Evolutionary conservation across 2,113 vertebrate genomes (phyloP), one percentile per base, ranked within the genome.

Genomic region (Columbina picui): DNA sequence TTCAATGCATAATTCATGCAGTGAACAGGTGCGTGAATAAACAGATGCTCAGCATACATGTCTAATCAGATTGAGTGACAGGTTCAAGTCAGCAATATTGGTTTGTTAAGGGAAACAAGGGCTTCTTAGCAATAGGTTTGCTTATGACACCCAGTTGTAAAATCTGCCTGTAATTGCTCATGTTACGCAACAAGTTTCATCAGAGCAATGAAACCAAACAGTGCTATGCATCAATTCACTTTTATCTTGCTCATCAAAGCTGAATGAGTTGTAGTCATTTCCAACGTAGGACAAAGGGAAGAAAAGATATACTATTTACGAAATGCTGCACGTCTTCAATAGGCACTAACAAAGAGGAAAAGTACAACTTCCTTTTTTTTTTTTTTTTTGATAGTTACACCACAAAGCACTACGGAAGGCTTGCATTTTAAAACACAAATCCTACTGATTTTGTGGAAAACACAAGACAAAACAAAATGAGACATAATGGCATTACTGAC

Each of bases 211-310:
- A 95, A 96, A 94, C 76, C 43, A 52, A 90, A 57, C 18, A n/a
- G 29, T 14, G 61, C 80, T 91, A n/a, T 30, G 49, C 71, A 76
- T 94, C 92, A 96, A 56, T 87, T 94, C 16, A 5, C 36, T 90
- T 97, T 96, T 96, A 94, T 88, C 50, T 70, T 39, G 30, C 38
- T 94, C 55, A 57, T 95, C 92, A 90, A 43, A 78, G 61, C 63
- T 95, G 84, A 95, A 45, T 9, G 57, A 89, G 34, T 93, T 87
- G 60, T 85, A 91, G 60, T 89, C 6, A 6, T 83, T 97, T 94
- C 79, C 65, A 84, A 22, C 10, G 3, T 3, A 84, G 57, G 73
- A 68, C 45, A 86, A 64, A 84, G 43, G 20, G 49, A 14, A 82
- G 41, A 63, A 69, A 68, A 84, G 30, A 34, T 57, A 41, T 45